These are phyloP conservation scores for Lordiphosa collinella DNA, from an alignment of 1,140 invertebrate genomes.

Conservation along the genomic window DNA sequence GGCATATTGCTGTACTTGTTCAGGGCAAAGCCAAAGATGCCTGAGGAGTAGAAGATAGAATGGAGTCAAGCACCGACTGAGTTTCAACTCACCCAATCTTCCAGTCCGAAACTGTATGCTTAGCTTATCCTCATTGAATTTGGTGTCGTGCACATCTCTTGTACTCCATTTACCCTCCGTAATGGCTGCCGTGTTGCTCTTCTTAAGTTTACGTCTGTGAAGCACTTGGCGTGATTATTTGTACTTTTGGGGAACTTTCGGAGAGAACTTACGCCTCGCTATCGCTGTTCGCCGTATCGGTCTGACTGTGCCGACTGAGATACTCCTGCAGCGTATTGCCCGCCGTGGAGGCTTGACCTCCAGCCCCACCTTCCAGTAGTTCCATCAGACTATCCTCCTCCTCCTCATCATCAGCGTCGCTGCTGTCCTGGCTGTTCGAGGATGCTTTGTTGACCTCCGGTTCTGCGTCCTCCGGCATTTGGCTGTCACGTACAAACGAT, in stretches of 20 bases:
- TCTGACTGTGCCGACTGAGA: conserved; percentile 36
- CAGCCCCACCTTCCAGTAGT: conserved; percentile 32
- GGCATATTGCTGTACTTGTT: conserved; percentile 89
- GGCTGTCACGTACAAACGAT: conserved; percentile 63
- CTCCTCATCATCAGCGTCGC: conserved; percentile 55
- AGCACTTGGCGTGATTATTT: background rate
- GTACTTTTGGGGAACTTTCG: no score
- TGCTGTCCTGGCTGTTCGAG: conserved; percentile 51
- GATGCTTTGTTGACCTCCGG: conserved; percentile 5
- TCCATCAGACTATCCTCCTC: conserved; percentile 52
- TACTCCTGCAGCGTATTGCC: conserved; percentile 50
- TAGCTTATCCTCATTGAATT: conserved; percentile 91
- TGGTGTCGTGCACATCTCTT: conserved; percentile 88
- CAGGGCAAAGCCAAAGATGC: conserved; percentile 86
- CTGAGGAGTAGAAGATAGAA: conserved; percentile 6
- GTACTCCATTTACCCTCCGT: conserved; percentile 85
- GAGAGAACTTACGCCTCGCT: conserved; percentile 67
- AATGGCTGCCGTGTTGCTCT: conserved; percentile 51
- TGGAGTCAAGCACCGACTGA: background rate
- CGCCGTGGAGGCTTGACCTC: conserved; percentile 29
- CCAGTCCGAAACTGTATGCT: conserved; percentile 87
- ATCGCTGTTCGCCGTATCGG: conserved; percentile 29
- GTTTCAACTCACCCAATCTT: conserved; percentile 81
- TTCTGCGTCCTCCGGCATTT: conserved; percentile 27
- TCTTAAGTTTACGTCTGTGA: conserved; percentile 44